Conservation (phyloP, 2,888 invertebrate species). For the Diaprepes abbreviatus region DNA sequence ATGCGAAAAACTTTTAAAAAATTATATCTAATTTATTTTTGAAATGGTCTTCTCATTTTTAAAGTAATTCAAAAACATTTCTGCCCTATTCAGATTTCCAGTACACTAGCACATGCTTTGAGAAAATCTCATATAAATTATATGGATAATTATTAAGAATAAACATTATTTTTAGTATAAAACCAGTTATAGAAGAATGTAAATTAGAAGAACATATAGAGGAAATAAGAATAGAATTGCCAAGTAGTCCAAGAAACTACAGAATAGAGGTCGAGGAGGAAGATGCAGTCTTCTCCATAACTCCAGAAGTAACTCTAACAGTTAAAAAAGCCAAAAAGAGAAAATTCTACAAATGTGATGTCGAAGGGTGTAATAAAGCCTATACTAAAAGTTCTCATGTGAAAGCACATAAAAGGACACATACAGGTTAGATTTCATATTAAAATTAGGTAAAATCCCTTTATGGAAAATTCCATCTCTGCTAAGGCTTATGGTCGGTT, state of each 20-base stretch:
- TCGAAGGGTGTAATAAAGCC: slow-evolving; percentile 37
- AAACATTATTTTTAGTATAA: slow-evolving; percentile 20
- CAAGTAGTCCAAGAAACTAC: slow-evolving; percentile 10
- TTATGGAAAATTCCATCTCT: too few relatives aligned
- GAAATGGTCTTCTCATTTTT: too few relatives aligned
- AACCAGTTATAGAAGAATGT: slow-evolving; percentile 25
- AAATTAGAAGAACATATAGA: slow-evolving; percentile 28
- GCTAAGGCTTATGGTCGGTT: too few relatives aligned
- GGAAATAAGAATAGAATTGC: slow-evolving; percentile 14
- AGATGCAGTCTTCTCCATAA: slow-evolving; percentile 31
- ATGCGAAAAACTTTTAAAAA: too few relatives aligned
- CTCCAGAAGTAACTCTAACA: slow-evolving; percentile 43
- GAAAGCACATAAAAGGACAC: slow-evolving; percentile 44
- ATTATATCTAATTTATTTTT: too few relatives aligned
- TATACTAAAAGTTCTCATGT: slow-evolving; percentile 48
- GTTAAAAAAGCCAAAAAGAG: slow-evolving; percentile 37
- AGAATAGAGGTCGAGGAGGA: slow-evolving; percentile 13
- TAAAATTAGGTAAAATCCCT: too few relatives aligned
- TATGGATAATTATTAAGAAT: too few relatives aligned
- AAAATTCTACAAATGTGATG: slow-evolving; percentile 39
- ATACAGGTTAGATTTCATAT: too few relatives aligned
- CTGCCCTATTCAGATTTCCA: too few relatives aligned
- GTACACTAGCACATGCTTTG: too few relatives aligned
- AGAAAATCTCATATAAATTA: too few relatives aligned
- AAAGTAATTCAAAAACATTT: too few relatives aligned